These are phyloP conservation scores for Micromesistius poutassou DNA, from an alignment of 2,797 vertebrate genomes.

Conservation along the genomic window DNA sequence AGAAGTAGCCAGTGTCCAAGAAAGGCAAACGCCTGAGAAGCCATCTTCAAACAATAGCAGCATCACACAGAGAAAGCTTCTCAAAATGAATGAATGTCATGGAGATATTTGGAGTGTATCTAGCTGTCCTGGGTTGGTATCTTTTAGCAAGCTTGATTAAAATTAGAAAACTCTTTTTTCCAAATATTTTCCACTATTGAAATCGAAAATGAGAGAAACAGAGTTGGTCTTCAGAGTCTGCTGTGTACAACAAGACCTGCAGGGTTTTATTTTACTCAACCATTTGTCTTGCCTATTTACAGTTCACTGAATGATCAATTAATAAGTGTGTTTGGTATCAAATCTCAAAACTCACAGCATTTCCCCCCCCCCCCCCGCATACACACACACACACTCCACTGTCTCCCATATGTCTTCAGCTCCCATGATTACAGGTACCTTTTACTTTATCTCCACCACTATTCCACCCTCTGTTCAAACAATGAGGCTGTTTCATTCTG, in stretches of 20 bases:
- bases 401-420: slow-evolving; percentile 49
- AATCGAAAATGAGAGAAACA: slow-evolving; percentile 80
- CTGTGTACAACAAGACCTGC: not conserved
- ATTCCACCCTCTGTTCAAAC: slow-evolving; percentile 31
- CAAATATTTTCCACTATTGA: slow-evolving; percentile 70
- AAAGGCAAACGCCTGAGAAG: slow-evolving; percentile 8
- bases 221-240: slow-evolving; percentile 79
- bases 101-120: slow-evolving; percentile 81
- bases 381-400: not conserved
- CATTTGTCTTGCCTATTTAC: not conserved
- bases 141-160: slow-evolving; percentile 83
- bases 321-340: not conserved
- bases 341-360: not conserved
- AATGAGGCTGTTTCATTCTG: slow-evolving; percentile 59
- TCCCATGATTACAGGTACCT: slow-evolving; percentile 27
- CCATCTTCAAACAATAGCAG: not conserved
- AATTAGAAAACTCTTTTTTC: slow-evolving; percentile 84
- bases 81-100: slow-evolving; percentile 76
- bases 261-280: not conserved
- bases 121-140: slow-evolving; percentile 84
- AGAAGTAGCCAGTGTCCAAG: slow-evolving; percentile 36
- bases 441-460: slow-evolving; percentile 41
- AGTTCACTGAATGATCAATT: not conserved
- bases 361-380: no score
- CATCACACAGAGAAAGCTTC: not conserved